Percentiles rank a stretch among this genome's conserved stretches.
These are phyloP conservation scores for Emydura subglobosa DNA, from an alignment of 2,113 vertebrate species.

Conservation along the genomic window DNA sequence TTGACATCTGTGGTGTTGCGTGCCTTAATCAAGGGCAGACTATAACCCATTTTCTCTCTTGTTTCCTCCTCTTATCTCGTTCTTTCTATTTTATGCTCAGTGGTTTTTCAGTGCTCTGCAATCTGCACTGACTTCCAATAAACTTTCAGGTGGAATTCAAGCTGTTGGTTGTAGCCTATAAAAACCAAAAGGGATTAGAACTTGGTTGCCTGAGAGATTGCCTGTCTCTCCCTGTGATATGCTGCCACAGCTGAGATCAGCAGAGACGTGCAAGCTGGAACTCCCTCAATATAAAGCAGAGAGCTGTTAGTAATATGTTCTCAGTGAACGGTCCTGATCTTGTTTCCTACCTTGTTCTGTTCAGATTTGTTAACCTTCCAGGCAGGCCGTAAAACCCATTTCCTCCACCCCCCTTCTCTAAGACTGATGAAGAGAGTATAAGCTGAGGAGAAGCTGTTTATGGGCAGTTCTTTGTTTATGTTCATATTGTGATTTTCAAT, in stretches of 20 bases:
- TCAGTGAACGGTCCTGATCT: neutral
- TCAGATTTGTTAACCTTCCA: neutral
- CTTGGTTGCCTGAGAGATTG: neutral
- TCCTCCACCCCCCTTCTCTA: fast-evolving
- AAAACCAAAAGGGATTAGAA: neutral
- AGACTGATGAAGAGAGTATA: neutral
- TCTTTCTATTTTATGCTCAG: neutral
- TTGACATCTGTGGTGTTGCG: neutral
- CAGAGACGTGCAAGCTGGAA: neutral
- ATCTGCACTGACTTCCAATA: neutral
- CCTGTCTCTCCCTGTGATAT: fast-evolving
- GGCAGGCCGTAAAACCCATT: neutral
- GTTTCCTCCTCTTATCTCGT: neutral
- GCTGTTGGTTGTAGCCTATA: neutral
- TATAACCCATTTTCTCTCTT: fast-evolving
- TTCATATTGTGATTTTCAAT: neutral
- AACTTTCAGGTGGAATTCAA: neutral
- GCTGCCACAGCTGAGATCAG: neutral
- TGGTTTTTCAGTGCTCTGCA: neutral
- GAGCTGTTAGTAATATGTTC: neutral
- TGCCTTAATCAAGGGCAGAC: neutral
- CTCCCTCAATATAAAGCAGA: neutral
- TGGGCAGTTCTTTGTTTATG: neutral
- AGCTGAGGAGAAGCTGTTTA: neutral
- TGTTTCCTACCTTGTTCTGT: neutral